Percentiles rank a stretch among this genome's conserved stretches.
Evolutionary conservation across 2,797 vertebrate genomes (phyloP).

Genomic region (Bradypodion ventrale): DNA sequence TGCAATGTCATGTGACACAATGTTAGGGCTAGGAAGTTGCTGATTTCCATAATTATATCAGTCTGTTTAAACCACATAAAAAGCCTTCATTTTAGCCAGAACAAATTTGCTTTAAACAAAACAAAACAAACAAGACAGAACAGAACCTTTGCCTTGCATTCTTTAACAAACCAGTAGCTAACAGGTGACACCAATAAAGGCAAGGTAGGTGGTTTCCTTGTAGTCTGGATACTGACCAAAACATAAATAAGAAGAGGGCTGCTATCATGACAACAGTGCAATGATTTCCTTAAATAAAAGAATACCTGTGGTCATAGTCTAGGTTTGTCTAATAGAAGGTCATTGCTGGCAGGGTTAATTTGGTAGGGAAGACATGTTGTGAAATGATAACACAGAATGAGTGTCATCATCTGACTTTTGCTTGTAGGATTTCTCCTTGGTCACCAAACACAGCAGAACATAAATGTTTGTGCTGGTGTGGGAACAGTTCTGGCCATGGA

Average conservation of each 20-base stretch:
- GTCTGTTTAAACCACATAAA: too few species aligned
- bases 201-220: background rate
- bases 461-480: background rate
- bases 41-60: too few species aligned
- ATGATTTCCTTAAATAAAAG: background rate
- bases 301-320: background rate
- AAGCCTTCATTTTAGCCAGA: background rate
- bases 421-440: background rate
- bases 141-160: too few species aligned
- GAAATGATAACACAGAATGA: background rate
- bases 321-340: background rate
- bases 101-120: too few species aligned
- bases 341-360: background rate
- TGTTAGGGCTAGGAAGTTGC: too few species aligned
- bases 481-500: background rate
- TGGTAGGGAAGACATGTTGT: background rate
- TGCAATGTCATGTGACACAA: too few species aligned
- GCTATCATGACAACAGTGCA: background rate
- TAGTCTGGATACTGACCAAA: background rate
- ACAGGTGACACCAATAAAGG: background rate
- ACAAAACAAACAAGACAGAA: too few species aligned
- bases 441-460: background rate
- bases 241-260: background rate
- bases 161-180: background rate
- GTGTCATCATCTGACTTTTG: background rate